Evolutionary conservation across 2,797 vertebrate genomes (phyloP).

Genomic region (Tiaroga cobitis): DNA sequence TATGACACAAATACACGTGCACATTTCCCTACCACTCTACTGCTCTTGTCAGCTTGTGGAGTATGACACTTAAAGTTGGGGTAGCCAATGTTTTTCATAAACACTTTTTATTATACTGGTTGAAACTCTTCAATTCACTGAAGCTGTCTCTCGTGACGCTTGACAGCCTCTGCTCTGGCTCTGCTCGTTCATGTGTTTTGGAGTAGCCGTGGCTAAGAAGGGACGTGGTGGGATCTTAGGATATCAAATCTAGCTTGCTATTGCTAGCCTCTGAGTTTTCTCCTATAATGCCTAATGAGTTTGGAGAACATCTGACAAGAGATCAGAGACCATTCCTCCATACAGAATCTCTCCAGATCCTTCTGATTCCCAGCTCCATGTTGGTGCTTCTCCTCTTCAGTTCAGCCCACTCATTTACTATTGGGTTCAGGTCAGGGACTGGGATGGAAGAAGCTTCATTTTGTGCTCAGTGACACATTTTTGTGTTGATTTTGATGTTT

Average conservation of each 20-base stretch:
- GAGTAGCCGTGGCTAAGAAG: background rate
- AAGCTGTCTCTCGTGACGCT: background rate
- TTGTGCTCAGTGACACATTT: too few relatives aligned
- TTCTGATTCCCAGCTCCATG: too few relatives aligned
- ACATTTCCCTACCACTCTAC: constrained; percentile 1
- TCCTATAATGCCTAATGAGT: too few relatives aligned
- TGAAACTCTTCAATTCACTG: background rate
- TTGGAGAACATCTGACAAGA: too few relatives aligned
- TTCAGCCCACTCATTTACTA: too few relatives aligned
- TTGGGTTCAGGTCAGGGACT: too few relatives aligned
- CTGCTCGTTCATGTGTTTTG: background rate
- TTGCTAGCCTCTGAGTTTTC: background rate
- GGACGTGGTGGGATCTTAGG: background rate
- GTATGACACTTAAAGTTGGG: background rate
- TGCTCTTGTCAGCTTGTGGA: constrained; percentile 8
- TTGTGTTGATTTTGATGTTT: too few relatives aligned
- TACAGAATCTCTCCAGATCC: too few relatives aligned
- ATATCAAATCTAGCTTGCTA: background rate
- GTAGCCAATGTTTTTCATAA: background rate
- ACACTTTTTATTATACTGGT: background rate
- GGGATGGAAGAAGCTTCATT: too few relatives aligned
- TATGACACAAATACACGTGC: background rate
- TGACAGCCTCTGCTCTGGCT: background rate
- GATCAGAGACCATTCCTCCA: too few relatives aligned
- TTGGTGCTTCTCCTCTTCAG: too few relatives aligned